Conservation (phyloP, 2,797 vertebrate species). For the Artibeus lituratus region DNA sequence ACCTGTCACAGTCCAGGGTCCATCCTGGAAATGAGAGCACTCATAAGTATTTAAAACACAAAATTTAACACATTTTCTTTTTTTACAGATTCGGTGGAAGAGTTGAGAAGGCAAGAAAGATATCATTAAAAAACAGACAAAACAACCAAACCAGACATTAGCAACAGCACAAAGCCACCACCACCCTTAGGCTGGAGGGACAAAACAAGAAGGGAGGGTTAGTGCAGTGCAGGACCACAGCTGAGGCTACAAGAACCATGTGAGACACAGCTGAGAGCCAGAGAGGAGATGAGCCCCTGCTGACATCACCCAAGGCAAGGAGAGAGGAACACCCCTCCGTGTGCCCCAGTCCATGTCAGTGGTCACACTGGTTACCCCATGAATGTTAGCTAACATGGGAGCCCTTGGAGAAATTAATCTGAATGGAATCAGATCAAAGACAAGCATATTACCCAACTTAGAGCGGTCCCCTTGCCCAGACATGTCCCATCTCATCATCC, state of each 20-base stretch:
- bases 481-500: fast-evolving
- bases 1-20: neutral
- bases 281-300: neutral
- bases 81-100: neutral
- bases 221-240: neutral
- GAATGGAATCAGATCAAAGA: neutral
- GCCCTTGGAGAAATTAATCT: neutral
- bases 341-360: neutral
- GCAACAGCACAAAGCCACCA: neutral
- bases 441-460: neutral
- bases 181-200: neutral
- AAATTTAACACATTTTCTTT: neutral
- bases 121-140: neutral
- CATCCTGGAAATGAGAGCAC: neutral
- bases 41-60: neutral
- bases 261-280: neutral
- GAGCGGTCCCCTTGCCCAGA: neutral
- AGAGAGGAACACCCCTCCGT: neutral
- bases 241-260: neutral
- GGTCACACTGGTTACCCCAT: neutral
- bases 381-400: neutral
- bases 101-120: neutral
- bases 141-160: neutral
- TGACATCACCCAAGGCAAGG: neutral
- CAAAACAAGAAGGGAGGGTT: neutral